Conservation (phyloP, 2,888 invertebrate genomes). For the Stenodema calcarata region DNA sequence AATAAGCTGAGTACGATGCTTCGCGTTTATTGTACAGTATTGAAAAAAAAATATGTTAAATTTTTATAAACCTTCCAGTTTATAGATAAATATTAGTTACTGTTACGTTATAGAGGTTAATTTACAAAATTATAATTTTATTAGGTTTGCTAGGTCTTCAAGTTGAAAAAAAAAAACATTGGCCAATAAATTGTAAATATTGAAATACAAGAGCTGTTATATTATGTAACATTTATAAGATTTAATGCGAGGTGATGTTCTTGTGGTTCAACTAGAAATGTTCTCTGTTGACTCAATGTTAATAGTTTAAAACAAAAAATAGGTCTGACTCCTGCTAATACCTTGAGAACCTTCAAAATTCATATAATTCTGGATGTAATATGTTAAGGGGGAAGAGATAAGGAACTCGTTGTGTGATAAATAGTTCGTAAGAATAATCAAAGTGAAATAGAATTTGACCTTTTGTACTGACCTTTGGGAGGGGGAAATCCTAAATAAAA, state of each 20-base stretch:
- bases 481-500: background rate
- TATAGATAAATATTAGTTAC: conserved; percentile 3
- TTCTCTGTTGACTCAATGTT: background rate
- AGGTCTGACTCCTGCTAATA: background rate
- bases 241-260: background rate
- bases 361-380: background rate
- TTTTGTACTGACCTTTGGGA: conserved; percentile 9
- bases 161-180: background rate
- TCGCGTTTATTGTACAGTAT: conserved; percentile 3
- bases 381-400: background rate
- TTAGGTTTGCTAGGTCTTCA: background rate
- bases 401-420: conserved; percentile 33
- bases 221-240: background rate
- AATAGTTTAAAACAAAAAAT: background rate
- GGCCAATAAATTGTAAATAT: conserved; percentile 12
- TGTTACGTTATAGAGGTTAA: background rate
- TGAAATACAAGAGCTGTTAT: conserved; percentile 13
- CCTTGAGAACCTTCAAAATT: background rate
- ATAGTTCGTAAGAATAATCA: conserved; percentile 29
- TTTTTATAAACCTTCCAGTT: conserved; percentile 22
- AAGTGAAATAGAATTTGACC: background rate
- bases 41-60: background rate
- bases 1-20: conserved; percentile 13
- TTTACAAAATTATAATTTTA: background rate
- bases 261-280: background rate